Conservation (phyloP, 2,113 vertebrate species). For the Hemiprocne comata region DNA sequence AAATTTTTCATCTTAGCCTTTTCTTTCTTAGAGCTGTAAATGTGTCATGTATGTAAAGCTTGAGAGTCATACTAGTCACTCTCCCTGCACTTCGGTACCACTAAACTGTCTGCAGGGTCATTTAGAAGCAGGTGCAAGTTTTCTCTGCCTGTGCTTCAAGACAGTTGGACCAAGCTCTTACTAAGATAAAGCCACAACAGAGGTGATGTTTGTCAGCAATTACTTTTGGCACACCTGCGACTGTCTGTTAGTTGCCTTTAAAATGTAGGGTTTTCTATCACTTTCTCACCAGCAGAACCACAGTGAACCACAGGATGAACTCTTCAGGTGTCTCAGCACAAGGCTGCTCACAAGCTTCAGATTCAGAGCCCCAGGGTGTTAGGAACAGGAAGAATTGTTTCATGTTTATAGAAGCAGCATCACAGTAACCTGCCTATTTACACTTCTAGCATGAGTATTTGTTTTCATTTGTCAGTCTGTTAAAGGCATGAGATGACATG, state of each 20-base stretch:
- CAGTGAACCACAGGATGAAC: neutral
- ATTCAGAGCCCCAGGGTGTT: too few relatives aligned
- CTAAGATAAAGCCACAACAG: neutral
- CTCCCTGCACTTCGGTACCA: neutral
- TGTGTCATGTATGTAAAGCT: neutral
- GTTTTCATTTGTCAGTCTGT: neutral
- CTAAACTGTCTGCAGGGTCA: neutral
- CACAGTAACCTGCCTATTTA: neutral
- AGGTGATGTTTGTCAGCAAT: fast-evolving
- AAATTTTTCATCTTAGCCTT: neutral
- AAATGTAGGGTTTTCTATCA: neutral
- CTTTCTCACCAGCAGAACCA: neutral
- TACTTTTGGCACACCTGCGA: neutral
- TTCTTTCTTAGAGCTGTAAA: neutral
- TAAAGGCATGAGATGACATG: neutral
- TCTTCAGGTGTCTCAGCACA: neutral
- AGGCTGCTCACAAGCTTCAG: neutral
- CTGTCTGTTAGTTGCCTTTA: neutral
- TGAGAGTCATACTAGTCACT: too few relatives aligned
- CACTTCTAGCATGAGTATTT: neutral
- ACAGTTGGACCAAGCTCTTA: neutral
- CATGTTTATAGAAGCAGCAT: neutral
- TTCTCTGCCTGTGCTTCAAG: neutral
- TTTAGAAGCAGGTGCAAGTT: neutral
- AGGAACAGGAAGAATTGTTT: neutral